Evolutionary conservation across 2,888 invertebrate genomes (phyloP).

Genomic region (Ectemnius lituratus): DNA sequence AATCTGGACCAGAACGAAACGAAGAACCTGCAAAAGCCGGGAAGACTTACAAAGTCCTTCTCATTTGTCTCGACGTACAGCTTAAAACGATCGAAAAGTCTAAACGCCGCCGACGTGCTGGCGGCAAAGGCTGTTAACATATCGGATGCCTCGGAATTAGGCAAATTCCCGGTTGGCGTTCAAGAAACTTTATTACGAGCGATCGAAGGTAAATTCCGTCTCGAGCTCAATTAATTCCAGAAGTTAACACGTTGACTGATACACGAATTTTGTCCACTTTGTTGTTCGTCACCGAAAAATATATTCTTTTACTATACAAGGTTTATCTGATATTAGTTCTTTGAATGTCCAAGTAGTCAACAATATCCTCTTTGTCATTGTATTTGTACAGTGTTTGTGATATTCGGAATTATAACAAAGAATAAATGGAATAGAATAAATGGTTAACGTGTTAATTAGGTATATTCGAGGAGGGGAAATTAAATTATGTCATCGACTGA

Average conservation of each 20-base stretch:
- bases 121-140: constrained; percentile 80
- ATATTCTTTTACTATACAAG: too few species aligned
- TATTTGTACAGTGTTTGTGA: too few species aligned
- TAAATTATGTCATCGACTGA: too few species aligned
- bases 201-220: constrained; percentile 80
- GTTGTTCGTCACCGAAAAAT: too few species aligned
- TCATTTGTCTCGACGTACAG: constrained; percentile 76
- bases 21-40: constrained; percentile 64
- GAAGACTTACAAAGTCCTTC: constrained; percentile 73
- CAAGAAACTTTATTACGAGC: constrained; percentile 87
- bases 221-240: not conserved
- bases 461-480: too few species aligned
- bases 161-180: constrained; percentile 86
- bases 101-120: constrained; percentile 87
- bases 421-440: too few species aligned
- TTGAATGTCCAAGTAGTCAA: too few species aligned
- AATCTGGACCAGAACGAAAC: constrained; percentile 64
- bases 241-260: not conserved
- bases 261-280: too few species aligned
- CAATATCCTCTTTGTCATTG: too few species aligned
- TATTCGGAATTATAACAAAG: too few species aligned
- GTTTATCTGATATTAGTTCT: too few species aligned
- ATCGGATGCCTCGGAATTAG: constrained; percentile 85
- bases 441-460: too few species aligned
- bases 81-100: constrained; percentile 90